phyloP scores from a whole-genome alignment of 2,888 invertebrate species.

The Linyphia triangularis region DNA sequence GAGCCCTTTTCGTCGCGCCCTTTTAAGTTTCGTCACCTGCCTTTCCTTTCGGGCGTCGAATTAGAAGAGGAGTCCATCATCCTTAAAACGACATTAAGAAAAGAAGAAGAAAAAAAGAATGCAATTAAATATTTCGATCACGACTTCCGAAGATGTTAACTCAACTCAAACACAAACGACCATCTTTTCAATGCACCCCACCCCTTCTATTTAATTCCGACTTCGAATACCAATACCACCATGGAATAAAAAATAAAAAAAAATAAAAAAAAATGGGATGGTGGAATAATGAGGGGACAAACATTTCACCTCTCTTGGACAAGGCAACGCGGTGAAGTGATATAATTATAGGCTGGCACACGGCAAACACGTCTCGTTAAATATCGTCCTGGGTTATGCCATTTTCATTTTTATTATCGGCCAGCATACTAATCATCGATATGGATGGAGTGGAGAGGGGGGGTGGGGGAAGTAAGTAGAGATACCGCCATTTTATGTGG shows the following conservation, averaged over 20 bases:
- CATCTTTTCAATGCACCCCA: constrained; percentile 49
- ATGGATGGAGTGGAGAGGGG: neutral
- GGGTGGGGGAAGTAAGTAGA: neutral
- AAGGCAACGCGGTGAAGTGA: constrained; percentile 64
- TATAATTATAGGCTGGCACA: constrained; percentile 68
- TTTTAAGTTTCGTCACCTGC: neutral
- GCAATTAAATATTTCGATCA: constrained; percentile 53
- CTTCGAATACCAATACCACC: constrained; percentile 19
- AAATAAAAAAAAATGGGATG: neutral
- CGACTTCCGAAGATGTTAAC: constrained; percentile 34
- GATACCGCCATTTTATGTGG: constrained; percentile 27
- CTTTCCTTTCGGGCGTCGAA: neutral
- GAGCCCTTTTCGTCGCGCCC: neutral
- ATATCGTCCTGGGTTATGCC: constrained; percentile 20
- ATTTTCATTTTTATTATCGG: constrained; percentile 33
- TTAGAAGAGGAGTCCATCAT: neutral
- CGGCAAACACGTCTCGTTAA: constrained; percentile 69
- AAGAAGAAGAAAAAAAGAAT: too few relatives aligned
- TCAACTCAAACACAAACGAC: constrained; percentile 34
- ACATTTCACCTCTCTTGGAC: constrained; percentile 48
- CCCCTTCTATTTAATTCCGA: constrained; percentile 52
- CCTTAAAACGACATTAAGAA: constrained; percentile 7
- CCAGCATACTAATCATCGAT: constrained; percentile 45
- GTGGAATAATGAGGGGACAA: constrained; percentile 27
- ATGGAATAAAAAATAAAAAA: neutral